Evolutionary conservation across 2,888 invertebrate genomes (phyloP).

Genomic region (Venustoraphidia nigricollis): DNA sequence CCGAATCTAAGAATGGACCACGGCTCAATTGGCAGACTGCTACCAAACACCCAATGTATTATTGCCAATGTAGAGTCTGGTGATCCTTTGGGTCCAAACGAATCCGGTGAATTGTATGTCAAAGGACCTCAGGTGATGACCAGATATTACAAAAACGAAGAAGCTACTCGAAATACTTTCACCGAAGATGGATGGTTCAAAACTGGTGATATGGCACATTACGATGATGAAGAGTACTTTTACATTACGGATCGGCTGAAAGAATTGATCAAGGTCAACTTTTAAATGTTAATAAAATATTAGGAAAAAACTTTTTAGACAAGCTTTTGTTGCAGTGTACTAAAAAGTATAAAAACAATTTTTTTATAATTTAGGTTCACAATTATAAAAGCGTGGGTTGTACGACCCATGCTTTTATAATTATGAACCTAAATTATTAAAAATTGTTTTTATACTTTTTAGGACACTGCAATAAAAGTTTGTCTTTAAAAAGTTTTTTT

Average conservation of each 20-base stretch:
- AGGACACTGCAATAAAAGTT: too few relatives aligned
- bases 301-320: too few relatives aligned
- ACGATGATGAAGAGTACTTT: slow-evolving; percentile 46
- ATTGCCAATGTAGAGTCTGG: slow-evolving; percentile 21
- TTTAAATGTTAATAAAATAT: too few relatives aligned
- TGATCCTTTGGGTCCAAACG: slow-evolving; percentile 35
- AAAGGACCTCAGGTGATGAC: slow-evolving; percentile 71
- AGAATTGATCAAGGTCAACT: slow-evolving; percentile 62
- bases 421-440: too few relatives aligned
- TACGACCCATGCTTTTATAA: too few relatives aligned
- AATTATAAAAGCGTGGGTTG: too few relatives aligned
- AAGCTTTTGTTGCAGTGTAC: too few relatives aligned
- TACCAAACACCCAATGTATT: slow-evolving; percentile 19
- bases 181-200: slow-evolving; percentile 57
- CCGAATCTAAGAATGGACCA: slow-evolving; percentile 22
- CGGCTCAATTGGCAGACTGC: slow-evolving; percentile 42
- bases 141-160: slow-evolving; percentile 59
- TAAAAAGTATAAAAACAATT: too few relatives aligned
- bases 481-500: too few relatives aligned
- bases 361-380: too few relatives aligned
- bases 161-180: slow-evolving; percentile 54
- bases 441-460: too few relatives aligned
- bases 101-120: slow-evolving; percentile 27
- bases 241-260: slow-evolving; percentile 64
- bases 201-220: slow-evolving; percentile 42